Evolutionary conservation across 2,888 invertebrate genomes (phyloP), one percentile per base, ranked within the genome.

Genomic region (Pterostichus madidus): DNA sequence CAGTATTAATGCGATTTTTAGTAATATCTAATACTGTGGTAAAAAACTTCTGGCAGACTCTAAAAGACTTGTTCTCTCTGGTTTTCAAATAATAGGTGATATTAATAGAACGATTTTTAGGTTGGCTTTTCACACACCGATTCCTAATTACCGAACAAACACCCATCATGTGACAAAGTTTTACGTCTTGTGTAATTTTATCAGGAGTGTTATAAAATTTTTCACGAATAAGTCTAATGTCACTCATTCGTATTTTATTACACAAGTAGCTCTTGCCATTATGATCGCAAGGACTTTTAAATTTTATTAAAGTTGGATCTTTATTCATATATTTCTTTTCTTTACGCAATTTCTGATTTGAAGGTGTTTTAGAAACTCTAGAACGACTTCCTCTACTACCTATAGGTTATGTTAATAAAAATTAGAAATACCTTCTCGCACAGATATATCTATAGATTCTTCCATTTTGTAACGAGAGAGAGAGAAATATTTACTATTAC

Each of bases 161-260:
- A 17, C 61, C 61, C 11, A 5, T 3, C 61, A 61, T 61, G 13
- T 61, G 13, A 61, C 61, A 61, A 32, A n/a, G 61, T 32, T 61
- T 61, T n/a, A 61, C 13, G n/a, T 61, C 13, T 17, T 17, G 61
- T 61, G 61, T 61, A 32, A 61, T 61, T 61, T 61, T 61, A 32
- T 61, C 17, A 32, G 61, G 13, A 61, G n/a, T 17, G 4, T 32
- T 61, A 61, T 61, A 31, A 61, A 7, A 7, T 11, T n/a, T n/a
- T n/a, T n/a, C n/a, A n/a, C n/a, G n/a, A n/a, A n/a, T n/a, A n/a
- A n/a, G n/a, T n/a, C n/a, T 24, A 61, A 61, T 61, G 17, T 17
- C 61, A 32, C 5, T 61, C 5, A n/a, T 61, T 2, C 61, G 11
- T 61, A 61, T n/a, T 7, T 61, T 61, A 32, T 61, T 61, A 61